Evolutionary conservation across 2,797 vertebrate species (phyloP), one percentile per base, ranked within the genome.

Genomic region (Rhinichthys osculus): DNA sequence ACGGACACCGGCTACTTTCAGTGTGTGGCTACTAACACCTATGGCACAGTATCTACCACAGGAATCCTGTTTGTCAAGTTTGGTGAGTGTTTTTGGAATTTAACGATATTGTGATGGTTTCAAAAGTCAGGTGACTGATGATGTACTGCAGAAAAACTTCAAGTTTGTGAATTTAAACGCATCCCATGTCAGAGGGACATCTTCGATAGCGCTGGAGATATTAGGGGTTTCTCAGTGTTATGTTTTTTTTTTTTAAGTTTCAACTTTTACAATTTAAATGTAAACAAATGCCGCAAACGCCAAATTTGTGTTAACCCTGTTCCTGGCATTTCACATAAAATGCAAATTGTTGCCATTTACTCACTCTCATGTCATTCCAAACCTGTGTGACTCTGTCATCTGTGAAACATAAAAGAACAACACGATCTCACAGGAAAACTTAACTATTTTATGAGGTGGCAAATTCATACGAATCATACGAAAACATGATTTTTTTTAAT

Each of bases 1-100:
- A 99, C 98, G 0, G 98, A 99, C 91, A 99, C 98, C 0, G 98
- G 98, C 70, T 99, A 99, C 93, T 99, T 99, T 95, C 98, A 99
- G 93, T 99, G 98, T 0, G 95, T 97, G 16, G 98, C 98, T 0
- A 96, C 95, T 16, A 99, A 97, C 4, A 94, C 89, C 90, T 94
- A 96, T 35, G 97, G 97, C 30, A 96, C 95, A 0, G 98, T 99
- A 1, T 98, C 98, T 52, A 98, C 97, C 3, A 99, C 98, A 0
- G 98, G 98, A 0, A 98, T 99, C 85, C 93, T 99, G 64, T 99
- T 97, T 2, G 98, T 99, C 23, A 99, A 99, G 89, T 99, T 99
- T 0, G 98, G 98, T 99, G 92, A 95, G 97, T 77, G 16, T 7
- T 40, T 74, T 74, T 16, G 66, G 19, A 78, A 47, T 54, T 62